A percentile compares a stretch with the other conserved stretches of the same genome.
Evolutionary conservation across 2,888 invertebrate genomes (phyloP).

Genomic region (Drosophila mulleri): DNA sequence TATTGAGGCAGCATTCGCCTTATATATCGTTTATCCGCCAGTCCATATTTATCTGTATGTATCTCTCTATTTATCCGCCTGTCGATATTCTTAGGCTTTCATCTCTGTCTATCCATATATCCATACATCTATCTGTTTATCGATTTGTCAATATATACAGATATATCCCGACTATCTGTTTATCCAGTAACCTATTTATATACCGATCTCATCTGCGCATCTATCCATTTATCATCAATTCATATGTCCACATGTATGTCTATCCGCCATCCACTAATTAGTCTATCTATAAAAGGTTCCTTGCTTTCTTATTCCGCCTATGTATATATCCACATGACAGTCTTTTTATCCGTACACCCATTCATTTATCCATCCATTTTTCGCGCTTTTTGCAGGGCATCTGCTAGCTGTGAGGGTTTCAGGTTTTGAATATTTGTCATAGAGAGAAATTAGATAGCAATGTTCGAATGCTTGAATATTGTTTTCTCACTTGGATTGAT

Average conservation of each 20-base stretch:
- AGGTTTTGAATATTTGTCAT: neutral
- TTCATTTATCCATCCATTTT: neutral
- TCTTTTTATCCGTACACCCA: neutral
- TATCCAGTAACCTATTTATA: neutral
- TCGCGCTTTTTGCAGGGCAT: neutral
- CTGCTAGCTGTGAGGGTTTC: neutral
- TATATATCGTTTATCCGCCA: too few species aligned
- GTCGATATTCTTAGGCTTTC: too few species aligned
- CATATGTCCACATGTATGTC: neutral
- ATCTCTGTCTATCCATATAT: neutral
- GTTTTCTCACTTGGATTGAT: conserved; percentile 3
- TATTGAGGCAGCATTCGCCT: neutral
- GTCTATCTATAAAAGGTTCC: neutral
- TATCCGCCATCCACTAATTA: neutral
- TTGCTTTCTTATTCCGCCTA: too few species aligned
- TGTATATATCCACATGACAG: neutral
- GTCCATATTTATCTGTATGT: neutral
- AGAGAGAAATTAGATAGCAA: conserved; percentile 5
- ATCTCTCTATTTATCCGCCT: neutral
- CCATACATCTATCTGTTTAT: neutral
- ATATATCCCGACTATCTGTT: neutral
- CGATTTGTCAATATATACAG: neutral
- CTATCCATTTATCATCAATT: neutral
- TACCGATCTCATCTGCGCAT: neutral
- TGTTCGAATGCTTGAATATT: neutral